Percentiles rank a stretch among this genome's conserved stretches.
These are phyloP conservation scores for Sinelater perroti DNA, from an alignment of 2,888 invertebrate species.

Conservation along the genomic window DNA sequence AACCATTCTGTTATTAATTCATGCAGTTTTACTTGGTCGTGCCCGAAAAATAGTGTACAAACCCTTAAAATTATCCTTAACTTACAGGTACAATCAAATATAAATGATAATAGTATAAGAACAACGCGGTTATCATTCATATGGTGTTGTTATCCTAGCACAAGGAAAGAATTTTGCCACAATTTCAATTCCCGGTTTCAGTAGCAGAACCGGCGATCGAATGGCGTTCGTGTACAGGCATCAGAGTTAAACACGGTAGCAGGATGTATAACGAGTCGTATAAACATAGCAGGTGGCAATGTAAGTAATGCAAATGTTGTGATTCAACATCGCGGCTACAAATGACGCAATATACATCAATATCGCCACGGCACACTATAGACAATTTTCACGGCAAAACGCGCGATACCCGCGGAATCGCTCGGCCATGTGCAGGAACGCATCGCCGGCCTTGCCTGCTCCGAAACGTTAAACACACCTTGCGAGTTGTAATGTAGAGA, in stretches of 20 bases:
- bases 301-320: conserved; percentile 38
- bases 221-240: conserved; percentile 1
- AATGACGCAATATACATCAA: conserved; percentile 33
- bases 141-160: too few relatives aligned
- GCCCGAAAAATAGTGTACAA: too few relatives aligned
- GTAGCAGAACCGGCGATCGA: too few relatives aligned
- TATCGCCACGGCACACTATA: conserved; percentile 18
- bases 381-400: conserved; percentile 9
- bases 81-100: too few relatives aligned
- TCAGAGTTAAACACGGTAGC: conserved; percentile 16
- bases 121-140: too few relatives aligned
- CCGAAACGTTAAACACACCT: conserved; percentile 43
- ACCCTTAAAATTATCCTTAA: too few relatives aligned
- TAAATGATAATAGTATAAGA: too few relatives aligned
- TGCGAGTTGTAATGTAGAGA: conserved; percentile 33
- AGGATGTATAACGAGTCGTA: conserved; percentile 32
- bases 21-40: too few relatives aligned
- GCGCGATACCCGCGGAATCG: neutral
- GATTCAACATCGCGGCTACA: conserved; percentile 35
- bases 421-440: conserved; percentile 2
- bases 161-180: too few relatives aligned
- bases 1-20: too few relatives aligned
- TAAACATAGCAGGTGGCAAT: conserved; percentile 39
- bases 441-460: too few relatives aligned
- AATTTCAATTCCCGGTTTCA: too few relatives aligned